phyloP scores from a whole-genome alignment of 2,797 vertebrate species.

The Graptemys geographica region DNA sequence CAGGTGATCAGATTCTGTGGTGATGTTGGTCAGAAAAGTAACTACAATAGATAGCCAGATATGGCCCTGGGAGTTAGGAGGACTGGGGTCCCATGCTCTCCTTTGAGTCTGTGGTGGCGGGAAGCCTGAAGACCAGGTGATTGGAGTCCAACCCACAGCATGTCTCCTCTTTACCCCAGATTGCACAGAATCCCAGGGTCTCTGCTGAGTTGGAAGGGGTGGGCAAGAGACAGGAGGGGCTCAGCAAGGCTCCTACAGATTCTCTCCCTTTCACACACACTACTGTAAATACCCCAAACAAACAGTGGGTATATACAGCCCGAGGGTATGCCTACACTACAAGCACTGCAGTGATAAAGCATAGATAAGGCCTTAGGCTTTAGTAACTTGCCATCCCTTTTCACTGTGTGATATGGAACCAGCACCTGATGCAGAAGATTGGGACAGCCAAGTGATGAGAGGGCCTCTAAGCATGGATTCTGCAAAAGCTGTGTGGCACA shows the following conservation, averaged over 20 bases:
- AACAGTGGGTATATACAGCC: background rate
- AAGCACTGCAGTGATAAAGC: background rate
- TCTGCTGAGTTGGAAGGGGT: background rate
- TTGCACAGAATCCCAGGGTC: background rate
- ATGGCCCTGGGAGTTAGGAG: background rate
- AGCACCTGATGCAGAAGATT: background rate
- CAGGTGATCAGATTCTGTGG: background rate
- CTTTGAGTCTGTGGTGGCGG: background rate
- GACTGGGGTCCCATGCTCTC: background rate
- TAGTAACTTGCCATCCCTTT: background rate
- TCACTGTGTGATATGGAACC: background rate
- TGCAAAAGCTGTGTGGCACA: background rate
- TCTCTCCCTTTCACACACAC: background rate
- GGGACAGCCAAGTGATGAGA: background rate
- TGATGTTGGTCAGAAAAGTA: background rate
- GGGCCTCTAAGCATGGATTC: background rate
- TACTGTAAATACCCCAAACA: background rate
- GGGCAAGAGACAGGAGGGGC: background rate
- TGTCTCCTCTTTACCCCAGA: background rate
- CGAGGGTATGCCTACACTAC: background rate
- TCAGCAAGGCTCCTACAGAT: background rate
- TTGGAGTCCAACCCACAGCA: background rate
- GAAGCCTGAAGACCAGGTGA: background rate
- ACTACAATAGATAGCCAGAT: background rate
- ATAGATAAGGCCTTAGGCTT: background rate